phyloP scores from a whole-genome alignment of 2,113 vertebrate species.

The Stigmatopora nigra region DNA sequence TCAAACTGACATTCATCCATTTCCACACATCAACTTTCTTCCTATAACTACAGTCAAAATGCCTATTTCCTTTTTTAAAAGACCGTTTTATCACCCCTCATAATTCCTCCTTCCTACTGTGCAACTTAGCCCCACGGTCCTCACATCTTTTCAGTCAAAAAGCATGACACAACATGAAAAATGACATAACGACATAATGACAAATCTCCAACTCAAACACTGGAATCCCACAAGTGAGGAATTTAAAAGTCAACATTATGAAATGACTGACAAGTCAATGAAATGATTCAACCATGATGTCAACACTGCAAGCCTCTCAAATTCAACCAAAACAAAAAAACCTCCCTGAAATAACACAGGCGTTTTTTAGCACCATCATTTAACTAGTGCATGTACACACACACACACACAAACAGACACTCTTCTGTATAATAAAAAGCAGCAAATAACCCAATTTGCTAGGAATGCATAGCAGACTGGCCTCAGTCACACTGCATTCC shows the following conservation, averaged over 20 bases:
- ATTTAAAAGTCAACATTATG: slow-evolving; percentile 9
- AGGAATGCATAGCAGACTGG: not conserved
- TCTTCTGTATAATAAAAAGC: slow-evolving; percentile 52
- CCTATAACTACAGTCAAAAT: not conserved
- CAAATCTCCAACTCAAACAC: not conserved
- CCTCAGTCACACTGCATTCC: slow-evolving; percentile 8
- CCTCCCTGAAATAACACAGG: slow-evolving; percentile 67
- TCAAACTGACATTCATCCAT: not conserved
- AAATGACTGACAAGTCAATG: slow-evolving; percentile 25
- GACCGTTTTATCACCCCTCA: not conserved
- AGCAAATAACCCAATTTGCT: slow-evolving; percentile 33
- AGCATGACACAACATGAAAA: not conserved
- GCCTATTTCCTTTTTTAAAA: slow-evolving; percentile 12
- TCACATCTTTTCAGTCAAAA: not conserved
- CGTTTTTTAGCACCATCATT: slow-evolving; percentile 68
- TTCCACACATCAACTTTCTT: not conserved
- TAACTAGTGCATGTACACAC: slow-evolving; percentile 51
- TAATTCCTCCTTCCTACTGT: slow-evolving; percentile 9
- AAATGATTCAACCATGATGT: slow-evolving; percentile 21
- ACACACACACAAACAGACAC: slow-evolving; percentile 19
- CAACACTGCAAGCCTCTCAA: slow-evolving; percentile 2
- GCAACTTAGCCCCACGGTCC: slow-evolving; percentile 15
- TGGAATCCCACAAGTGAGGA: slow-evolving; percentile 12
- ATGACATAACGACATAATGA: not conserved
- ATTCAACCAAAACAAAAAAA: slow-evolving; percentile 22